phyloP scores from a whole-genome alignment of 2,797 vertebrate species.

The Agapornis canus region DNA sequence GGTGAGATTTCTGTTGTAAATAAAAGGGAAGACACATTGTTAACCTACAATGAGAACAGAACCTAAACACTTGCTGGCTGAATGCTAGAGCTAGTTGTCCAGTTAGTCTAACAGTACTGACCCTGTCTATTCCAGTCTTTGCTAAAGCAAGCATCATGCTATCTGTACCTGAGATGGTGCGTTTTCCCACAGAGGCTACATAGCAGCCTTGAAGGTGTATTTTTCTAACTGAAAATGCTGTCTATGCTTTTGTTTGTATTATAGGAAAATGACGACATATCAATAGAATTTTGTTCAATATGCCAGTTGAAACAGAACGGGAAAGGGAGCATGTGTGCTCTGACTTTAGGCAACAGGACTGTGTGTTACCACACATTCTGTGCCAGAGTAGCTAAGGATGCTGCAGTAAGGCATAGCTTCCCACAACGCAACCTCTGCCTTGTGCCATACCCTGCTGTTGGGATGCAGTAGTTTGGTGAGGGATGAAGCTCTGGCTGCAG shows the following conservation, averaged over 20 bases:
- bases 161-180: neutral
- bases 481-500: neutral
- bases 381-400: neutral
- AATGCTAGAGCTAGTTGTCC: neutral
- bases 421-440: neutral
- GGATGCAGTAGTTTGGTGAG: neutral
- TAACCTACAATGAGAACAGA: neutral
- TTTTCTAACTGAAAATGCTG: neutral
- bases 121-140: neutral
- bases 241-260: neutral
- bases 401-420: neutral
- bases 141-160: neutral
- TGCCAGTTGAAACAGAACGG: neutral
- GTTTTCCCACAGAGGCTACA: neutral
- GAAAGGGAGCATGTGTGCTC: neutral
- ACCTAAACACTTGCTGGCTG: neutral
- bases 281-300: neutral
- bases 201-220: neutral
- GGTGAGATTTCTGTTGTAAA: slow-evolving; percentile 82
- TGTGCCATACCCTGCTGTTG: fast-evolving
- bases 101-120: neutral
- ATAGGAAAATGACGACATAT: neutral
- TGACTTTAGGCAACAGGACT: neutral
- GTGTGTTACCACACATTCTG: neutral
- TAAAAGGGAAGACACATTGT: neutral